Conservation (phyloP, 2,888 invertebrate species). For the Aelia acuminata region DNA sequence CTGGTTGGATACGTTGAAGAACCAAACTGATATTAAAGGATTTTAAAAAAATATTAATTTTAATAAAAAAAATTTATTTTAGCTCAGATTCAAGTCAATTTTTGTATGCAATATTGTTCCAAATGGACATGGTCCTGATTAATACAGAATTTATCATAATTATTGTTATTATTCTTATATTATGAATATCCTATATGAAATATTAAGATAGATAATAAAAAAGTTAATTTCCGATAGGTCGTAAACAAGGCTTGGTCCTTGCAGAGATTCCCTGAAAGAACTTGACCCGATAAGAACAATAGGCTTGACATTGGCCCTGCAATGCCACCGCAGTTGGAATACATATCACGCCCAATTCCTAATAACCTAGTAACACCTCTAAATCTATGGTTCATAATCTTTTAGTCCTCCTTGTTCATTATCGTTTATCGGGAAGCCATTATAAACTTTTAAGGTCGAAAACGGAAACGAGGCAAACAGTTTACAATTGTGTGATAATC, state of each 20-base stretch:
- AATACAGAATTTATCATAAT: too few species aligned
- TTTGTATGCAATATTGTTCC: too few species aligned
- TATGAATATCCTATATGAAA: too few species aligned
- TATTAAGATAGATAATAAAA: too few species aligned
- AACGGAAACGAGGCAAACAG: not conserved
- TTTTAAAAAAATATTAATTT: too few species aligned
- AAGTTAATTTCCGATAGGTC: slow-evolving; percentile 12
- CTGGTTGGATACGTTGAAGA: too few species aligned
- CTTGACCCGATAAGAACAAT: slow-evolving; percentile 45
- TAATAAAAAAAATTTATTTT: too few species aligned
- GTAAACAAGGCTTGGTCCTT: slow-evolving; percentile 40
- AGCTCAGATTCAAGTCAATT: too few species aligned
- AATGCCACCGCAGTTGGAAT: not conserved
- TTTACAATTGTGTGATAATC: not conserved
- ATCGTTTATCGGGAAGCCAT: not conserved
- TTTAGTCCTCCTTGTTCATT: not conserved
- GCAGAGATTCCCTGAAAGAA: slow-evolving; percentile 28
- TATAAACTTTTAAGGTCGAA: not conserved
- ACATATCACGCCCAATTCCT: not conserved
- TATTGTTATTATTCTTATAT: too few species aligned
- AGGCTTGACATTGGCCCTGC: slow-evolving; percentile 29
- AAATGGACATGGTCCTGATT: too few species aligned
- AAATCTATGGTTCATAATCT: not conserved
- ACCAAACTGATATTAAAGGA: too few species aligned
- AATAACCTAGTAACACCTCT: not conserved